A percentile compares a stretch with the other conserved stretches of the same genome.
These are phyloP conservation scores for Etheostoma spectabile DNA, from an alignment of 2,113 vertebrate species.

Conservation along the genomic window DNA sequence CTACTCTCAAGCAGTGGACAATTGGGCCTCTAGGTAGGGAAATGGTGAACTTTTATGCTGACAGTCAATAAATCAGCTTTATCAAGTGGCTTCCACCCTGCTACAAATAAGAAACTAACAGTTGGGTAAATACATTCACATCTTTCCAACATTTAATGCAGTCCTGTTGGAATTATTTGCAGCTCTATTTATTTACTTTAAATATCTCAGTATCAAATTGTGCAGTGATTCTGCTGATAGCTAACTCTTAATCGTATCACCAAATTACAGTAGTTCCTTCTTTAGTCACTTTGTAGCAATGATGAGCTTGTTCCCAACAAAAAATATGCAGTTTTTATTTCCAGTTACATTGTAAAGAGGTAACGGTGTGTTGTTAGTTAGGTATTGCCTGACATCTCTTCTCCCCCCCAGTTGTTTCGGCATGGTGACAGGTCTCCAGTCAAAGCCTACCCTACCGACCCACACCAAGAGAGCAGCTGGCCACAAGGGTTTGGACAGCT, in stretches of 20 bases:
- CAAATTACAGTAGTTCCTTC: not conserved
- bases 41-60: not conserved
- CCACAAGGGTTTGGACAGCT: constrained; percentile 96
- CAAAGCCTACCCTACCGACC: constrained; percentile 90
- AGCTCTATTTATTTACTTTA: not conserved
- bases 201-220: not conserved
- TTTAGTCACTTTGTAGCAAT: not conserved
- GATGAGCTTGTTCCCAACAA: not conserved
- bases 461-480: constrained; percentile 90
- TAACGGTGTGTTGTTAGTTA: not conserved
- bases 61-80: not conserved
- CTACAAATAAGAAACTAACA: not conserved
- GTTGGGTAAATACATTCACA: not conserved
- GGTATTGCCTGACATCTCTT: not conserved
- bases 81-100: not conserved
- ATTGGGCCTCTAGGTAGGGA: not conserved
- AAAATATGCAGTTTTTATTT: not conserved
- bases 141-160: not conserved
- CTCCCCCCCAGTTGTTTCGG: constrained; percentile 87
- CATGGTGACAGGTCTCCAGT: constrained; percentile 95
- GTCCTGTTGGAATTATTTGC: not conserved
- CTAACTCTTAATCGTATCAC: not conserved
- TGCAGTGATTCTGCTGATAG: not conserved
- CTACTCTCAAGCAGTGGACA: not conserved
- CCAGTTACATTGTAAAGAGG: too few relatives aligned